A percentile compares a stretch with the other conserved stretches of the same genome.
Conservation (phyloP, 2,888 invertebrate species). For the Sminthurides aquaticus region DNA sequence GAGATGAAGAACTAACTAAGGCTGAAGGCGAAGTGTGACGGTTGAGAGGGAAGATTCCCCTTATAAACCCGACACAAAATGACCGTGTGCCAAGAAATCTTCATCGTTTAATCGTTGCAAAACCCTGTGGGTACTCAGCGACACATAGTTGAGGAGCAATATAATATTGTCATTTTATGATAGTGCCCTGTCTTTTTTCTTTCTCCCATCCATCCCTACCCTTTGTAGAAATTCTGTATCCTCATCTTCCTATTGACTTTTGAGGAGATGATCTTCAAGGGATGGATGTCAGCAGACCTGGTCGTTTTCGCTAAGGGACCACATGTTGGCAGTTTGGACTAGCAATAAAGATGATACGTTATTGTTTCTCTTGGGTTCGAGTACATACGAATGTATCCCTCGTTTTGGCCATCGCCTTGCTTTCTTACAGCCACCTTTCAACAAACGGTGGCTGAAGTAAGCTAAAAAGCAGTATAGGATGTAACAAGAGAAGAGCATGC, state of each 20-base stretch:
- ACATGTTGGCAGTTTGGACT: not conserved
- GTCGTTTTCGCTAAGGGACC: not conserved
- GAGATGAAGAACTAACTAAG: constrained; percentile 23
- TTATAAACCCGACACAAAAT: constrained; percentile 23
- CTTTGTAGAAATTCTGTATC: no score
- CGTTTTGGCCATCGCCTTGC: no score
- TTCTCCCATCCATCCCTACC: not conserved
- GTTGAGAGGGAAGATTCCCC: constrained; percentile 6
- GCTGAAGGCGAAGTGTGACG: constrained; percentile 22
- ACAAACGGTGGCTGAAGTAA: no score
- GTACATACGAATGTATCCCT: no score
- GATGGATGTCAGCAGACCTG: not conserved
- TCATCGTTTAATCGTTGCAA: constrained; percentile 14
- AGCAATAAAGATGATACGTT: not conserved
- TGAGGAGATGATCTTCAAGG: no score
- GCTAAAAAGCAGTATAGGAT: no score
- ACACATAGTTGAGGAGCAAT: not conserved
- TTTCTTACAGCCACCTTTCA: no score
- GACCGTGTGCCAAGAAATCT: constrained; percentile 25
- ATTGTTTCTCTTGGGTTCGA: not conserved
- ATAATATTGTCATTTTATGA: constrained; percentile 6
- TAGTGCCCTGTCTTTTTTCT: not conserved
- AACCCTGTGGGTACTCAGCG: not conserved
- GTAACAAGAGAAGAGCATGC: no score
- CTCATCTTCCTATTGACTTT: no score